Evolutionary conservation across 2,888 invertebrate species (phyloP), one percentile per base, ranked within the genome.

Genomic region (Neria commutata): DNA sequence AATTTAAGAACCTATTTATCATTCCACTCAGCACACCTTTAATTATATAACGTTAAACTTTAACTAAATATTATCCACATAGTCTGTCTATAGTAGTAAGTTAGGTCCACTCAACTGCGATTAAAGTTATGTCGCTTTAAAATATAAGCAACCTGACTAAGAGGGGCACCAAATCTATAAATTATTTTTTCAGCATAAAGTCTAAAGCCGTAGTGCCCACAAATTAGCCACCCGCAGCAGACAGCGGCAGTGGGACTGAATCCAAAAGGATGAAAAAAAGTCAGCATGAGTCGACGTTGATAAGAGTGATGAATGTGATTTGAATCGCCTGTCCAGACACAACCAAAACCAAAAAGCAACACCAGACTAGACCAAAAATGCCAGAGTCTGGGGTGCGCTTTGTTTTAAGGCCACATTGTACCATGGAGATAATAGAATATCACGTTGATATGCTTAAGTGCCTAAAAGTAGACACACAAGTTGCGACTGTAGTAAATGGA

Each of bases 261-360:
- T n/a, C n/a, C n/a, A n/a, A n/a, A n/a, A n/a, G n/a, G n/a, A n/a
- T n/a, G n/a, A n/a, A n/a, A n/a, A n/a, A n/a, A n/a, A 14, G 16
- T 14, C 11, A n/a, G 37, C 37, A n/a, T n/a, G 11, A 37, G n/a
- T 14, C 4, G 14, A 37, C 6, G 4, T 4, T 14, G 19, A 42
- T 42, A 42, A 42, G 21, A 42, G 56, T 70, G 72, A 71, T 71
- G 71, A 71, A 70, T 70, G 69, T 67, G 70, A 70, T 71, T 71
- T 71, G 69, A 71, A 71, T 71, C 70, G 70, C 63, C 66, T 63
- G 67, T 67, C 65, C 70, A 71, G 72, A 71, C 70, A 54, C 8
- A 25, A 23, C 70, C 37, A 6, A n/a, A 37, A 37, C 8, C 4
- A 6, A n/a, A 37, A 37, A 37, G 3, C 37, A 37, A 37, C 8